Base-by-base conservation (phyloP, 1,140 invertebrate species). In the Micrasema longulum region DNA sequence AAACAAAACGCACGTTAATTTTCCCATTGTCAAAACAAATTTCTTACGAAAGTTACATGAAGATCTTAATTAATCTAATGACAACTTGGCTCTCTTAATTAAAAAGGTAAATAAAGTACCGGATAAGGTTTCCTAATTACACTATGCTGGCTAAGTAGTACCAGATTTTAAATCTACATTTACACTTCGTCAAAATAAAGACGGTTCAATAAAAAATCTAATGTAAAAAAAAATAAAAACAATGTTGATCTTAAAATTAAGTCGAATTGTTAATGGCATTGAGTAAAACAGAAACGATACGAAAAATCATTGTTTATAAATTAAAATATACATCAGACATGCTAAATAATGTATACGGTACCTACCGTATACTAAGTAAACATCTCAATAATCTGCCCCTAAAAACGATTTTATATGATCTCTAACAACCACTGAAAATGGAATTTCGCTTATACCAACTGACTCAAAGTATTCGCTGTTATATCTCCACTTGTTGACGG, bases 201-300 rank as follows among this genome's bases (percentile, higher is more conserved):
- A 36, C 7, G 31, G 14, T 38, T 36, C 31, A 43, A 18, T 41
- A 31, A 18, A 23, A 43, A 43, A 18, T 63, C 41, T 45, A 43
- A 43, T 38, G 14, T 63, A 45, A 63, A 22, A 60, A 63, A 63
- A 62, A 5, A 57, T 31, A 57, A 63, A 63, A 63, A 63, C 57
- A 62, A 62, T 52, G 20, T 62, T 43, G 10, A 22, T 63, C 20
- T 43, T 43, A 63, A 10, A 11, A 23, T 63, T 22, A 20, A 63
- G 57, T 38, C 57, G 41, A 12, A 12, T 16, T 60, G 31, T 26
- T 14, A 60, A 60, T 26, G 26, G 26, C 11, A 36, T 60, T 16
- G 7, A 63, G n/a, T 0, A 14, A 11, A 23, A 22, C 45, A 18
- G 41, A 63, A 63, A 22, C 36, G 23, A 43, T 41, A 63, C 41